Evolutionary conservation across 2,888 invertebrate genomes (phyloP), one percentile per base, ranked within the genome.

Genomic region (Dynastes maya): DNA sequence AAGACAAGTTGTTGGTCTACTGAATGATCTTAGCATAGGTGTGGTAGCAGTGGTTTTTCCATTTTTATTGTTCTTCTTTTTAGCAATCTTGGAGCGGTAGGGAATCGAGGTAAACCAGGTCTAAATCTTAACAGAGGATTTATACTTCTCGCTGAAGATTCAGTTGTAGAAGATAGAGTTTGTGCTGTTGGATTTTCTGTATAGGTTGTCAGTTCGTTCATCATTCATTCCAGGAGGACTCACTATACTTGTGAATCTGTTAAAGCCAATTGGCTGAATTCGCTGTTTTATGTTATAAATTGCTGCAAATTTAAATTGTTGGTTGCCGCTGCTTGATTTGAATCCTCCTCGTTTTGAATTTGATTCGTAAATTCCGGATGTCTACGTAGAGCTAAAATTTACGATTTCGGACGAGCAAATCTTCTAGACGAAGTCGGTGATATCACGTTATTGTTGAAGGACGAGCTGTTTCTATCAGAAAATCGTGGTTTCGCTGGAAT

Each of bases 91-190:
- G 91, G 90, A 74, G 89, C 90, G 29, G 91, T 90, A 51, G 92
- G 91, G 77, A 92, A 91, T 37, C 91, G 88, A 67, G 91, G 86
- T 72, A 91, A 84, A 51, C 90, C 89, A 1, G 95, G 95, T 82
- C 95, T 91, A 83, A 95, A 92, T 83, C 96, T 94, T 53, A 95
- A 86, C n/a, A 96, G 87, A 1, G 95, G 95, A 89, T 95, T 96
- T 55, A 94, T 91, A 85, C 92, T 91, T 0, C 90, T 84, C 49
- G 91, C 91, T 76, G 91, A 91, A 76, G 91, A 91, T 84, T 94
- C 94, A 1, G 93, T 91, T 0, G 94, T 91, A 29, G 93, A 92
- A 11, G 90, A 89, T 9, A 90, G 85, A 5, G 94, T 93, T 1
- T 90, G 91, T 65, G 91, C 92, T 79, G 92, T 92, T 78, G 92